A percentile compares a stretch with the other conserved stretches of the same genome.
These are phyloP conservation scores for Eubasilissa splendida DNA, from an alignment of 2,888 invertebrate genomes.

Conservation along the genomic window DNA sequence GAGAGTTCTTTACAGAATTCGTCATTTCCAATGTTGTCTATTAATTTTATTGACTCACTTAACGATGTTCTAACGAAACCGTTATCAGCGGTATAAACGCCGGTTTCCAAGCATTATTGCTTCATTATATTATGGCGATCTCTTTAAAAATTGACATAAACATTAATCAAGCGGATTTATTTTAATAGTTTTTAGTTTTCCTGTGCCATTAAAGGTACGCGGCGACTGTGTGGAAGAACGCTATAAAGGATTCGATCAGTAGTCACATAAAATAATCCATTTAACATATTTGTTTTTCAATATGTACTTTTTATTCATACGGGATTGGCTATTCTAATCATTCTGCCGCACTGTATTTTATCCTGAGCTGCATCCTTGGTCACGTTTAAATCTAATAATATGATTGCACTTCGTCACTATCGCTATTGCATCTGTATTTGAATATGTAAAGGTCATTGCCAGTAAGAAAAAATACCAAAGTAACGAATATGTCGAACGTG, in stretches of 20 bases:
- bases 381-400: too few species aligned
- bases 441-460: too few species aligned
- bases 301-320: too few species aligned
- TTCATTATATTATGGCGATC: slow-evolving; percentile 14
- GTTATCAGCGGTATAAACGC: not conserved
- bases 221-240: not conserved
- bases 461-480: too few species aligned
- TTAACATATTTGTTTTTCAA: not conserved
- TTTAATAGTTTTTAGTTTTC: slow-evolving; percentile 7
- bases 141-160: slow-evolving; percentile 2
- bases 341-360: too few species aligned
- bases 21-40: slow-evolving; percentile 16
- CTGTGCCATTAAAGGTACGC: not conserved
- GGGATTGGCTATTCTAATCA: too few species aligned
- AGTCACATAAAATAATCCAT: not conserved
- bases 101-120: slow-evolving; percentile 3
- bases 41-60: slow-evolving; percentile 17
- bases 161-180: slow-evolving; percentile 10
- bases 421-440: too few species aligned
- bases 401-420: too few species aligned
- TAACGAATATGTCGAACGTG: too few species aligned
- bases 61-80: slow-evolving; percentile 1
- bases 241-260: not conserved
- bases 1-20: not conserved
- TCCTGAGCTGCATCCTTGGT: too few species aligned